Conservation (phyloP, 2,888 invertebrate species). For the Orthonychiurus folsomi region DNA sequence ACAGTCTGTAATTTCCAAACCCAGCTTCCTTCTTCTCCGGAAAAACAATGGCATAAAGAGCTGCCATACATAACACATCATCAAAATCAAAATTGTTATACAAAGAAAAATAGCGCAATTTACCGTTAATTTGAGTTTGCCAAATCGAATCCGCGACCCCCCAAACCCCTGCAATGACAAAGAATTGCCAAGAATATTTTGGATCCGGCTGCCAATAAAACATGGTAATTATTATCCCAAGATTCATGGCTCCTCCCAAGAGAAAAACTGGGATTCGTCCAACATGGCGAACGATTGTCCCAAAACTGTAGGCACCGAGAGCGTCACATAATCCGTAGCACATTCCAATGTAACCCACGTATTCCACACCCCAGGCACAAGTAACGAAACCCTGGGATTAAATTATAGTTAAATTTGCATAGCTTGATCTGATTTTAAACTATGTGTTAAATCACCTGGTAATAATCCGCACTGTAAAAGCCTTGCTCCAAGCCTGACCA, state of each 20-base stretch:
- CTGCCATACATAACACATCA: too few species aligned
- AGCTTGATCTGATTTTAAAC: too few species aligned
- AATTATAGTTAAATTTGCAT: not conserved
- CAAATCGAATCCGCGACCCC: conserved; percentile 94
- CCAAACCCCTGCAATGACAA: conserved; percentile 82
- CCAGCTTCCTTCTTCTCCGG: conserved; percentile 68
- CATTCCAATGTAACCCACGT: conserved; percentile 95
- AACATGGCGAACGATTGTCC: conserved; percentile 82
- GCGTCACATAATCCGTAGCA: conserved; percentile 91
- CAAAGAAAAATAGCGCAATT: not conserved
- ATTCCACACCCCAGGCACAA: conserved; percentile 79
- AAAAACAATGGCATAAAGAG: conserved; percentile 19
- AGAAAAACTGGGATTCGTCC: conserved; percentile 76
- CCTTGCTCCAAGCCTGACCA: conserved; percentile 98
- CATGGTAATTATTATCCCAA: conserved; percentile 66
- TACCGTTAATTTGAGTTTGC: conserved; percentile 86
- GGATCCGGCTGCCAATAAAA: conserved; percentile 81
- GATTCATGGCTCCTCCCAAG: conserved; percentile 67
- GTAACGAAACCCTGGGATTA: conserved; percentile 65
- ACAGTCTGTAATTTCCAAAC: conserved; percentile 82
- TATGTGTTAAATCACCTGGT: too few species aligned
- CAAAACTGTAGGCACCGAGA: conserved; percentile 79
- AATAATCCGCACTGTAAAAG: conserved; percentile 16
- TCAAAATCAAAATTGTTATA: too few species aligned
- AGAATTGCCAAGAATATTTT: conserved; percentile 68